phyloP scores from a whole-genome alignment of 2,113 vertebrate genomes.

The Atlantisia rogersi region DNA sequence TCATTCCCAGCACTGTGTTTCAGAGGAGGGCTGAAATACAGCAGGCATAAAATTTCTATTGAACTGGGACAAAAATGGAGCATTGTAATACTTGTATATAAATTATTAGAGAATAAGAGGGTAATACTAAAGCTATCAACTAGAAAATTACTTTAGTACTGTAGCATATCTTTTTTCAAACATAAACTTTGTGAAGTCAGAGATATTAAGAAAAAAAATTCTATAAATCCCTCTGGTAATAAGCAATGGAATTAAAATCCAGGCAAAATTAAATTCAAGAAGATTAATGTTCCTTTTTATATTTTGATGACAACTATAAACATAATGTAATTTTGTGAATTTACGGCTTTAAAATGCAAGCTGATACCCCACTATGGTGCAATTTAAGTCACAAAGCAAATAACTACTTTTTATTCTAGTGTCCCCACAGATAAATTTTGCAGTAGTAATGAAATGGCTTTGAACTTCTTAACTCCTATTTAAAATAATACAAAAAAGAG shows the following conservation, averaged over 20 bases:
- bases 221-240: constrained; percentile 59
- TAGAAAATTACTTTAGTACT: constrained; percentile 68
- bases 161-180: constrained; percentile 43
- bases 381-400: constrained; percentile 41
- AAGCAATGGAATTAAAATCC: constrained; percentile 70
- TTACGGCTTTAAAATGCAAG: constrained; percentile 67
- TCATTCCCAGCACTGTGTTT: neutral
- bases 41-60: constrained; percentile 22
- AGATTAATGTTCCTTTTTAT: constrained; percentile 69
- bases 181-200: constrained; percentile 63
- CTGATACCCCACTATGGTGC: constrained; percentile 40
- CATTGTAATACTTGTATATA: constrained; percentile 32
- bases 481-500: neutral
- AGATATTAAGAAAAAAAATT: constrained; percentile 27
- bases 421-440: constrained; percentile 16
- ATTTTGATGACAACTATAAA: constrained; percentile 72
- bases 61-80: constrained; percentile 53
- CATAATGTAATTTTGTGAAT: constrained; percentile 67
- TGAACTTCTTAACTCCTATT: constrained; percentile 35
- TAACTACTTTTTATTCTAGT: constrained; percentile 52
- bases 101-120: constrained; percentile 60
- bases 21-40: constrained; percentile 6
- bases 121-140: constrained; percentile 60
- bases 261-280: constrained; percentile 69
- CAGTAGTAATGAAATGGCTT: constrained; percentile 24